Base-by-base conservation (phyloP, 1,140 invertebrate genomes). In the Meteorus sp. region DNA sequence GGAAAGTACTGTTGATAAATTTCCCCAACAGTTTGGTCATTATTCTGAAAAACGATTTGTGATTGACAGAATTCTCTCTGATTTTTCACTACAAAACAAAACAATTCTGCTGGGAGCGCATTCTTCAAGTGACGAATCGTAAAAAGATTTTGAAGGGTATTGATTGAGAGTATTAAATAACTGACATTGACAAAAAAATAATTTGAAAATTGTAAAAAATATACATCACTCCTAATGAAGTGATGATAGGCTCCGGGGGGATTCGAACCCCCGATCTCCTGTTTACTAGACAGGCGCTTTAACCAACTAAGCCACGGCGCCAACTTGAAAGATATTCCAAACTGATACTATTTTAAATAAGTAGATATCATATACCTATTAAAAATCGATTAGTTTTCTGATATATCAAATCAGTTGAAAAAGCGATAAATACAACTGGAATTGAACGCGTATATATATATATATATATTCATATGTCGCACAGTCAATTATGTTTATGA, bases 201-300 rank as follows among this genome's bases (percentile, higher is more conserved):
- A n/a, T n/a, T n/a, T n/a, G n/a, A n/a, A n/a, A n/a, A n/a, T n/a
- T n/a, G n/a, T n/a, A 13, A 39, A 39, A 39, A 39, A 39, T 39
- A 39, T n/a, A 39, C 27, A 39, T 13, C 3, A 39, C 35, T 13
- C 11, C 6, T 33, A 6, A 39, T 39, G 35, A n/a, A 8, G 35
- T 39, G 13, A 4, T n/a, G n/a, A n/a, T n/a, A 39, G 35, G 35
- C 35, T 80, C 82, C 82, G 82, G 80, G 77, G 82, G 80, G 83
- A 85, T 83, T 85, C 83, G 83, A 84, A 84, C 81, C 78, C 82
- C 71, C 78, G 81, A 84, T 84, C 82, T 85, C 82, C 83, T 85
- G 83, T 84, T 84, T 84, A 84, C 83, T 85, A 85, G 83, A 84
- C 83, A 85, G 83, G 84, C 83, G 83, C 83, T 85, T 84, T 84